These are phyloP conservation scores for Buceros bicornis DNA, from an alignment of 2,797 vertebrate species.

Conservation along the genomic window DNA sequence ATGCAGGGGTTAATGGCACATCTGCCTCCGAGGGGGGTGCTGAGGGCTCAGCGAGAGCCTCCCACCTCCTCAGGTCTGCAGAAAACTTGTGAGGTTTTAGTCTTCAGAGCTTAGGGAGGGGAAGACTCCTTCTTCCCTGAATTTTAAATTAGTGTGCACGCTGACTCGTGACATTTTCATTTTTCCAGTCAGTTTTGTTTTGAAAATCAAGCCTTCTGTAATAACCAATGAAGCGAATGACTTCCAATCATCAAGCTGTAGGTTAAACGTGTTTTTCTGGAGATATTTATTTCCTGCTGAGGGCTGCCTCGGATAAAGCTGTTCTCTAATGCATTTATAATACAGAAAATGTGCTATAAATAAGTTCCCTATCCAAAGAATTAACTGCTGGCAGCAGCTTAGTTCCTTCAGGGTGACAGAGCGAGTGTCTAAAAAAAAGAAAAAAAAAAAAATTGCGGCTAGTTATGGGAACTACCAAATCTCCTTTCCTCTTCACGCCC, in stretches of 20 bases:
- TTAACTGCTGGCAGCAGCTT: conserved; percentile 43
- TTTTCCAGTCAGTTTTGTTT: not conserved
- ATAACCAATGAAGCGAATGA: not conserved
- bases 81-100: not conserved
- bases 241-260: not conserved
- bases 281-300: conserved; percentile 14
- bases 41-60: not conserved
- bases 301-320: conserved; percentile 14
- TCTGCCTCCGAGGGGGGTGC: not conserved
- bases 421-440: not conserved
- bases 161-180: not conserved
- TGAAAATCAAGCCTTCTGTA: not conserved
- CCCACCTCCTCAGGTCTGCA: not conserved
- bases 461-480: not conserved
- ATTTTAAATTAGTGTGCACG: not conserved
- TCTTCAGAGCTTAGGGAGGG: not conserved
- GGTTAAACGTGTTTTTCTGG: conserved; percentile 15
- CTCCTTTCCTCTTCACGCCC: not conserved
- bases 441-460: not conserved
- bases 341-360: conserved; percentile 34
- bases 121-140: not conserved
- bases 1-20: not conserved
- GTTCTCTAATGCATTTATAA: conserved; percentile 1
- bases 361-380: not conserved
- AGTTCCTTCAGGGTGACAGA: not conserved